A percentile compares a stretch with the other conserved stretches of the same genome.
Evolutionary conservation across 2,888 invertebrate species (phyloP).

Genomic region (Drosophila differens): DNA sequence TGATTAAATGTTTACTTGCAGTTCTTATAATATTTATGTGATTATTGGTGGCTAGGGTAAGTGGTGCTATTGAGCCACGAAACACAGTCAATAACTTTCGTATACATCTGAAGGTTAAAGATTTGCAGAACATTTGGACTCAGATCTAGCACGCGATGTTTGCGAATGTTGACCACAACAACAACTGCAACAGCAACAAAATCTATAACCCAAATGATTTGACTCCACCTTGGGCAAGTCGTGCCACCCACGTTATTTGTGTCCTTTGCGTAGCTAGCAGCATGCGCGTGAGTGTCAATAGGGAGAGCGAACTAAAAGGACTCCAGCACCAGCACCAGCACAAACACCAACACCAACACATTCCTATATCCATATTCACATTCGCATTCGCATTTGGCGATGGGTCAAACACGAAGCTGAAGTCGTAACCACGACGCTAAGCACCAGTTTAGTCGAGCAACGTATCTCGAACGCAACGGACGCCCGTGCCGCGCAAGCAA

Average conservation of each 20-base stretch:
- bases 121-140: constrained; percentile 26
- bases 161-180: constrained; percentile 11
- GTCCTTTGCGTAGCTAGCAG: constrained; percentile 17
- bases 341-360: constrained; percentile 5
- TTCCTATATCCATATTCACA: not conserved
- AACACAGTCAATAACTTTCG: constrained; percentile 17
- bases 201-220: constrained; percentile 11
- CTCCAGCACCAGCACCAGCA: not conserved
- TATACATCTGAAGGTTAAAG: constrained; percentile 11
- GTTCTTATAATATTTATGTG: not conserved
- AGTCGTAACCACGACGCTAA: constrained; percentile 38
- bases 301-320: constrained; percentile 30
- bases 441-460: constrained; percentile 80
- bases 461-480: constrained; percentile 81
- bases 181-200: not conserved
- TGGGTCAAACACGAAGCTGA: constrained; percentile 37
- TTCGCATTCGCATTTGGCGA: constrained; percentile 39
- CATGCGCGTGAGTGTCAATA: constrained; percentile 54
- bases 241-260: constrained; percentile 7
- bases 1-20: not conserved
- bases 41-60: not conserved
- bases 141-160: constrained; percentile 37
- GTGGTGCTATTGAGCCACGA: not conserved
- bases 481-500: constrained; percentile 40
- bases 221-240: constrained; percentile 10